Conservation (phyloP, 2,888 invertebrate genomes). For the Parnassius apollo region DNA sequence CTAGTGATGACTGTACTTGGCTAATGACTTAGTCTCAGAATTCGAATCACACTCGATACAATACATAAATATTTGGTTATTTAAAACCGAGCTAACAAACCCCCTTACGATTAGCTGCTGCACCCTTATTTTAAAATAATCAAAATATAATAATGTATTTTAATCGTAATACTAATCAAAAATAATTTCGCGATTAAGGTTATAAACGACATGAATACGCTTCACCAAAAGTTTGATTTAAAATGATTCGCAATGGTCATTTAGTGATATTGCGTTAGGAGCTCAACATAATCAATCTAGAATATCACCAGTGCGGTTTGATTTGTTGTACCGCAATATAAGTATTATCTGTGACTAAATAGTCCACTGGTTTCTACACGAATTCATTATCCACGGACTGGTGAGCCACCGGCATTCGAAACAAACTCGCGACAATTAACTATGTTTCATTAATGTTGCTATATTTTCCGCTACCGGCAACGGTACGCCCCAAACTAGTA, state of each 20-base stretch:
- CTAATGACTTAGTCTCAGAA: too few species aligned
- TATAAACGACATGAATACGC: too few species aligned
- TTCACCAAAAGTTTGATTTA: not conserved
- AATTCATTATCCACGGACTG: slow-evolving; percentile 58
- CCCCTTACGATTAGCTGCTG: too few species aligned
- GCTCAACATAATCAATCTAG: not conserved
- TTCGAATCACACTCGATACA: too few species aligned
- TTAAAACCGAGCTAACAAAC: too few species aligned
- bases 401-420: slow-evolving; percentile 54
- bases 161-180: too few species aligned
- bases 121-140: too few species aligned
- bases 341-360: slow-evolving; percentile 26
- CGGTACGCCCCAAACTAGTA: slow-evolving; percentile 20
- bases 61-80: too few species aligned
- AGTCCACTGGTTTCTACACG: slow-evolving; percentile 32
- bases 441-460: slow-evolving; percentile 57
- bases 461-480: slow-evolving; percentile 58
- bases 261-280: not conserved
- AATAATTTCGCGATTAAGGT: too few species aligned
- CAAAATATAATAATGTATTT: too few species aligned
- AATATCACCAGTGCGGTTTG: not conserved
- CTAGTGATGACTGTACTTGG: too few species aligned
- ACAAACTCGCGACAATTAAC: slow-evolving; percentile 57
- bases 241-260: not conserved
- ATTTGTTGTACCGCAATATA: slow-evolving; percentile 6